phyloP scores from a whole-genome alignment of 2,888 invertebrate genomes.

The Oegoconia quadripuncta region DNA sequence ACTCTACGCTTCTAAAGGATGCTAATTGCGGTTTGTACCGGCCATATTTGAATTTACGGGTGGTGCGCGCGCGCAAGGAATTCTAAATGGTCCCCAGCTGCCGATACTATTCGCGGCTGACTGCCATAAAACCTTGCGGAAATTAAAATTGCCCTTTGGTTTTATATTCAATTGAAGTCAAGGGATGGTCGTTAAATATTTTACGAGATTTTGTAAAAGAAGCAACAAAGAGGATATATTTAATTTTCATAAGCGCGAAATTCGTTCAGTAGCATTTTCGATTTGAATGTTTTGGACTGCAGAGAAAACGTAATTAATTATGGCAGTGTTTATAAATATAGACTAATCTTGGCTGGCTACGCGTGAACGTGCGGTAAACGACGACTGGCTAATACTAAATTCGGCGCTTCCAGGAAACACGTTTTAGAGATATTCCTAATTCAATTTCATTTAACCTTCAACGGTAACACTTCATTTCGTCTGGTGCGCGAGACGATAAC shows the following conservation, averaged over 20 bases:
- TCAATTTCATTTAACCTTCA: slow-evolving; percentile 64
- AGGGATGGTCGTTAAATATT: background rate
- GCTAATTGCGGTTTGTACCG: slow-evolving; percentile 69
- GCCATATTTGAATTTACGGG: slow-evolving; percentile 64
- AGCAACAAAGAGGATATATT: too few relatives aligned
- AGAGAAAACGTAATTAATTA: background rate
- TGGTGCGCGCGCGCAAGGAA: slow-evolving; percentile 51
- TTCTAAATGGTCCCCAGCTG: slow-evolving; percentile 53
- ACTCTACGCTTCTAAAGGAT: slow-evolving; percentile 39
- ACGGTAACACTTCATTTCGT: slow-evolving; percentile 46
- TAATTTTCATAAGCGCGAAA: too few relatives aligned
- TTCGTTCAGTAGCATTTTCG: too few relatives aligned
- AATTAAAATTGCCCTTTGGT: slow-evolving; percentile 31
- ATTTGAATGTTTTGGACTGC: too few relatives aligned
- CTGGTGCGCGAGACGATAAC: slow-evolving; percentile 45
- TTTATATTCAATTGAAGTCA: background rate
- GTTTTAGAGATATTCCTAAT: slow-evolving; percentile 38
- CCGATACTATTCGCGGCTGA: slow-evolving; percentile 40
- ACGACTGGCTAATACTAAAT: slow-evolving; percentile 40
- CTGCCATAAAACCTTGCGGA: slow-evolving; percentile 36
- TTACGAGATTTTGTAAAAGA: too few relatives aligned
- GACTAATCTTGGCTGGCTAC: slow-evolving; percentile 42
- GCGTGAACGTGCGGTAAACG: slow-evolving; percentile 42
- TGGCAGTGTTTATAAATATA: slow-evolving; percentile 43
- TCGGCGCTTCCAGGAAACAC: slow-evolving; percentile 52